These are phyloP conservation scores for Oxyura jamaicensis DNA, from an alignment of 2,113 vertebrate genomes.

Conservation along the genomic window DNA sequence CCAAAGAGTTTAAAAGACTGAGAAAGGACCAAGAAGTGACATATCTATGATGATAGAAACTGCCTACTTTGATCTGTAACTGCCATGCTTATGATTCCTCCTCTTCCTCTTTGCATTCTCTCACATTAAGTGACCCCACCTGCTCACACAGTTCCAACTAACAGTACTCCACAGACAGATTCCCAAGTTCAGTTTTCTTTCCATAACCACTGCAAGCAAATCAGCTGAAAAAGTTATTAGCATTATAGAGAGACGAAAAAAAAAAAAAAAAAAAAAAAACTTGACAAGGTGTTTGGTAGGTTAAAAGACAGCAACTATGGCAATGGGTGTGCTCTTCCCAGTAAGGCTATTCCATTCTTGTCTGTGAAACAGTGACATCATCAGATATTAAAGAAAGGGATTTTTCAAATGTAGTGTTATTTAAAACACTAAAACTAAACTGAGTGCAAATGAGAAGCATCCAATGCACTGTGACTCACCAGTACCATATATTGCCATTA, in stretches of 20 bases:
- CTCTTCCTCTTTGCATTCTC: background rate
- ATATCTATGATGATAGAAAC: background rate
- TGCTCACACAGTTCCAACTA: background rate
- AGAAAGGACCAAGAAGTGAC: background rate
- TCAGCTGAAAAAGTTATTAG: background rate
- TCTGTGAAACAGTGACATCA: background rate
- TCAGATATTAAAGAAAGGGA: background rate
- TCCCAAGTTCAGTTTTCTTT: background rate
- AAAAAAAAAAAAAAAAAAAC: background rate
- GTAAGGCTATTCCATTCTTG: background rate
- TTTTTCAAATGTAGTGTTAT: background rate
- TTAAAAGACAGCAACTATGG: background rate
- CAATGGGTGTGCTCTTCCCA: background rate
- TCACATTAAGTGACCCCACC: background rate
- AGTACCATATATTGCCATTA: background rate
- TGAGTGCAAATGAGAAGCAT: background rate
- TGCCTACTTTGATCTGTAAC: background rate
- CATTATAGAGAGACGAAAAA: background rate
- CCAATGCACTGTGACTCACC: background rate
- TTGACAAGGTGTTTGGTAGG: rapidly evolving
- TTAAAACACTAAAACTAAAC: background rate
- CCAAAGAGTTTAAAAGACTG: background rate
- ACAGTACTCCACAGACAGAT: background rate
- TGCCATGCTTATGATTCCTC: rapidly evolving
- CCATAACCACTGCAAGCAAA: background rate